Evolutionary conservation across 1,140 invertebrate species (phyloP), one percentile per base, ranked within the genome.

Genomic region (Diplogasteroides magnus): DNA sequence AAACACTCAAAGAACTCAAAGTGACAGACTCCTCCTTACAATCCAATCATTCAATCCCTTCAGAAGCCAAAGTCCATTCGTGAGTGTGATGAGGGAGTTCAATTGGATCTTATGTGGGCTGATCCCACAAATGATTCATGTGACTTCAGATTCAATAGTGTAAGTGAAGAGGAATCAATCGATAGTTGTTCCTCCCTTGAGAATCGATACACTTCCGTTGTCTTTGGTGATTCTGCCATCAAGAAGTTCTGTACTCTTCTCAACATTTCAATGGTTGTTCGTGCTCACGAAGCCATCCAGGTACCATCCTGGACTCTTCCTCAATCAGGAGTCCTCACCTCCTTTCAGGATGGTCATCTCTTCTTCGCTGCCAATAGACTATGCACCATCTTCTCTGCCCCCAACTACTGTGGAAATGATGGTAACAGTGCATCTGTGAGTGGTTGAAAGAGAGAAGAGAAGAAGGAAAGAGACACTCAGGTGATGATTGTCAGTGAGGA

Each of bases 341-440:
- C 37, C 19, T 19, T 48, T 3, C 85, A 86, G 77, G 86, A 87
- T 81, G 86, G 86, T 11, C 86, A 87, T 77, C 85, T 87, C 74
- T 87, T 87, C 75, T 86, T 86, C 81, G 64, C 68, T 48, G 48
- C 31, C 23, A 55, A 64, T 14, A 37, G 64, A 14, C 56, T 76
- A 11, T 64, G 76, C 23, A 77, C 75, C 19, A 32, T 77, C 2
- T 77, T 77, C 62, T 74, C 71, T 15, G 75, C 75, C 19, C 75
- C 75, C 14, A 71, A 73, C 57, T 77, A 77, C 32, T 77, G 75
- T 57, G 75, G 75, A 32, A 67, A 59, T 31, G 72, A 73, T 28
- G 65, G 64, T 11, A 73, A 73, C 57, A 56, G 67, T 58, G 72
- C 63, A 61, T 74, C 72, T 3, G 71, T 73, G 29, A 67, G 64